Evolutionary conservation across 2,113 vertebrate genomes (phyloP).

Genomic region (Ophthalmotilapia sp.): DNA sequence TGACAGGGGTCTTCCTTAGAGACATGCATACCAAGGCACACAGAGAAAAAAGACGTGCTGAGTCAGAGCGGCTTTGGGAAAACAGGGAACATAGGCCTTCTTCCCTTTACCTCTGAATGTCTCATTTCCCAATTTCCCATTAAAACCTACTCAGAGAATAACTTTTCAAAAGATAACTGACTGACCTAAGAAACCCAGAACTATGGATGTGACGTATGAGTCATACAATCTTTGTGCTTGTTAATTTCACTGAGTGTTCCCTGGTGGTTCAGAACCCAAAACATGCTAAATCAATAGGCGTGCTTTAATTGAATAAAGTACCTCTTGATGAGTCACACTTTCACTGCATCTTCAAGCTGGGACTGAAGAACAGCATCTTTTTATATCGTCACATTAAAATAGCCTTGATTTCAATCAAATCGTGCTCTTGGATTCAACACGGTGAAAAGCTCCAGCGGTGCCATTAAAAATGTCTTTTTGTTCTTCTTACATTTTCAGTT

Average conservation of each 20-base stretch:
- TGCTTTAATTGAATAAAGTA: neutral
- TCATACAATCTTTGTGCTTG: constrained; percentile 1
- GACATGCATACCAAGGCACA: neutral
- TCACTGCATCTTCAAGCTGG: neutral
- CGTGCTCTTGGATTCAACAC: neutral
- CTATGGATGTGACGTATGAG: neutral
- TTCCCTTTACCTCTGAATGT: neutral
- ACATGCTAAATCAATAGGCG: neutral
- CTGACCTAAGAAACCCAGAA: neutral
- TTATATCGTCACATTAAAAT: neutral
- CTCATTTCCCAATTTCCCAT: neutral
- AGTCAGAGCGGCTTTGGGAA: neutral
- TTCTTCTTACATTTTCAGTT: neutral
- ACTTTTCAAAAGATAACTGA: neutral
- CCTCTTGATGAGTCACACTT: constrained; percentile 17
- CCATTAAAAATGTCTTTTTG: neutral
- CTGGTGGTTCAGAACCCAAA: neutral
- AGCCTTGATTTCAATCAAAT: neutral
- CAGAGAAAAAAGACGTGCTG: neutral
- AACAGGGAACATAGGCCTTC: neutral
- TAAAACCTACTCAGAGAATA: neutral
- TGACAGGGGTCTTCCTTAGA: neutral
- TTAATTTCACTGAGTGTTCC: neutral
- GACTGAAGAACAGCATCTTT: neutral
- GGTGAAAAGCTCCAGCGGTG: neutral